Evolutionary conservation across 2,888 invertebrate species (phyloP).

Genomic region (Drosophila rubida): DNA sequence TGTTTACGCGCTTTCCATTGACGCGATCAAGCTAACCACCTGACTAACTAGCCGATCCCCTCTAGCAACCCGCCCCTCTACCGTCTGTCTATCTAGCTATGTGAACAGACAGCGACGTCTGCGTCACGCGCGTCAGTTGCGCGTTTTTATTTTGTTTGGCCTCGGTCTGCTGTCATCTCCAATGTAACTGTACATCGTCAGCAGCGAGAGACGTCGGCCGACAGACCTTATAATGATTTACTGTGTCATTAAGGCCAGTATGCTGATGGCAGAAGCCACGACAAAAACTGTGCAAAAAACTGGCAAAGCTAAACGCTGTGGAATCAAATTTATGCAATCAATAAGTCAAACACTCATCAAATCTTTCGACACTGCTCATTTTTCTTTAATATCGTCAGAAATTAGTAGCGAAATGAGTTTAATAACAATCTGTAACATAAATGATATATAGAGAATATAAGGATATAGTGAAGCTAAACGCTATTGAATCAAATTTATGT

Average conservation of each 20-base stretch:
- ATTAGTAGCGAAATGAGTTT: too few species aligned
- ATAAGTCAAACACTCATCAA: too few species aligned
- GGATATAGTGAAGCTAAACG: too few species aligned
- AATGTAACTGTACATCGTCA: constrained; percentile 60
- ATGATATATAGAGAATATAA: too few species aligned
- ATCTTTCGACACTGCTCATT: too few species aligned
- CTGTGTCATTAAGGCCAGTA: constrained; percentile 16
- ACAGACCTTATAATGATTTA: constrained; percentile 43
- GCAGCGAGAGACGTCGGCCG: background rate
- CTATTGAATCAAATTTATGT: too few species aligned
- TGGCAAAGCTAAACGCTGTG: background rate
- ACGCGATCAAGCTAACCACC: constrained; percentile 38
- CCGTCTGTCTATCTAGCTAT: background rate
- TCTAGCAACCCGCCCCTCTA: background rate
- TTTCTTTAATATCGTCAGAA: too few species aligned
- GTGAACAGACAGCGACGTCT: constrained; percentile 26
- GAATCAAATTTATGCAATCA: background rate
- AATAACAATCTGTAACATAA: too few species aligned
- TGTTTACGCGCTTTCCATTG: constrained; percentile 29
- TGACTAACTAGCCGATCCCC: constrained; percentile 38
- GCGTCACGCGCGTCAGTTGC: constrained; percentile 29
- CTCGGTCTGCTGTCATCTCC: constrained; percentile 30
- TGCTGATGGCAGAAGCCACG: constrained; percentile 12
- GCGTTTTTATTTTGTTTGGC: constrained; percentile 33
- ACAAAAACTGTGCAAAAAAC: background rate